Conservation (phyloP, 2,888 invertebrate species). For the Physocephala rufipes region DNA sequence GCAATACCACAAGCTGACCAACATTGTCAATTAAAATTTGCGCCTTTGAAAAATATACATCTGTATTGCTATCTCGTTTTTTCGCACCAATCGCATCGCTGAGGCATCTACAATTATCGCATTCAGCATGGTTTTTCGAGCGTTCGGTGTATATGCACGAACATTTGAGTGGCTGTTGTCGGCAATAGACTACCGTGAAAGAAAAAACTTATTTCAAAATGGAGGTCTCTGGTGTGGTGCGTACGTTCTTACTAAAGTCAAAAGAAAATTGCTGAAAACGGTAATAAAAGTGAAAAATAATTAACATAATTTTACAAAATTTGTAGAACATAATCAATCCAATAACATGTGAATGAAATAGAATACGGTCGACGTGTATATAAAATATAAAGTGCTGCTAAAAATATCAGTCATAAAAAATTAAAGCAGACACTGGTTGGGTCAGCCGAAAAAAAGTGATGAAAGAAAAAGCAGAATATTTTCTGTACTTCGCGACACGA, state of each 20-base stretch:
- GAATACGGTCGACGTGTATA: constrained; percentile 49
- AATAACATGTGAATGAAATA: constrained; percentile 50
- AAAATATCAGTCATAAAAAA: constrained; percentile 45
- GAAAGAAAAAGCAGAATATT: constrained; percentile 48
- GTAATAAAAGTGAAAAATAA: constrained; percentile 58
- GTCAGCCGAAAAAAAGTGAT: constrained; percentile 34
- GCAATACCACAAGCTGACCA: constrained; percentile 16
- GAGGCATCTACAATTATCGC: not conserved
- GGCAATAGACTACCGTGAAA: constrained; percentile 42
- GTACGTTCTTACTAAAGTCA: constrained; percentile 64
- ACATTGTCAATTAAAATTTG: constrained; percentile 7
- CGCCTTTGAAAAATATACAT: constrained; percentile 23
- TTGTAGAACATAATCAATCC: constrained; percentile 47
- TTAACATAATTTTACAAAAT: constrained; percentile 52
- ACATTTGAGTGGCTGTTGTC: constrained; percentile 43
- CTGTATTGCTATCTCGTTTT: not conserved
- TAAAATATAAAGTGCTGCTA: constrained; percentile 54
- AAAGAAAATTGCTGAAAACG: constrained; percentile 62
- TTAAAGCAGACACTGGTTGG: constrained; percentile 38
- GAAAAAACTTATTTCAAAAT: constrained; percentile 64
- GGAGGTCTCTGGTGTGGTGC: constrained; percentile 67
- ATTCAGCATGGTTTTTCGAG: constrained; percentile 27
- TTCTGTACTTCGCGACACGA: constrained; percentile 60
- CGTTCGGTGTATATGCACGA: constrained; percentile 25
- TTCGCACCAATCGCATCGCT: not conserved